phyloP scores from a whole-genome alignment of 2,797 vertebrate species.

The Toxotes lorentzi region DNA sequence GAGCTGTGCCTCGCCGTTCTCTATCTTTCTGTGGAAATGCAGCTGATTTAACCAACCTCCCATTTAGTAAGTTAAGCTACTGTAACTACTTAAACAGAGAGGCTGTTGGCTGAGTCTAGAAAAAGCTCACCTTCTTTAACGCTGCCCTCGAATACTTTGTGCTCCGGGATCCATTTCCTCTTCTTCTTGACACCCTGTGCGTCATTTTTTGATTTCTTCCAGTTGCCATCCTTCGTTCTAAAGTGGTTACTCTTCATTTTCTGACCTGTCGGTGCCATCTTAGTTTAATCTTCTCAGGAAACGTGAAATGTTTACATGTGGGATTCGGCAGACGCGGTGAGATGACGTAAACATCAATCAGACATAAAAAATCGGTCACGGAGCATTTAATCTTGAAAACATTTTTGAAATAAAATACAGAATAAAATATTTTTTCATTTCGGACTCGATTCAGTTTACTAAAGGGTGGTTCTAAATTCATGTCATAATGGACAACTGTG shows the following conservation, averaged over 20 bases:
- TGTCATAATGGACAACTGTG: too few relatives aligned
- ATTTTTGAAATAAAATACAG: too few relatives aligned
- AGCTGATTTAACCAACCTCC: not conserved
- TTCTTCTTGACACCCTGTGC: slow-evolving; percentile 60
- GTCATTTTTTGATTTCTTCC: slow-evolving; percentile 31
- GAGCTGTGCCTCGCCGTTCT: not conserved
- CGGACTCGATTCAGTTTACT: not conserved
- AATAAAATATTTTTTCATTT: too few relatives aligned
- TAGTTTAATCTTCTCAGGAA: fast-evolving
- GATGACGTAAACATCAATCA: slow-evolving; percentile 52
- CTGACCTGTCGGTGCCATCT: slow-evolving; percentile 71
- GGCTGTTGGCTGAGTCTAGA: not conserved
- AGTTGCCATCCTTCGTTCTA: slow-evolving; percentile 34
- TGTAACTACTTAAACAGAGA: not conserved
- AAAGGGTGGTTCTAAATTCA: too few relatives aligned
- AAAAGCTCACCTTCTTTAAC: slow-evolving; percentile 81
- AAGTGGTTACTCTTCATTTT: slow-evolving; percentile 59
- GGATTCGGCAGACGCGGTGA: slow-evolving; percentile 50
- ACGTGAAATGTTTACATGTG: slow-evolving; percentile 52
- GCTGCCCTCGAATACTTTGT: slow-evolving; percentile 83
- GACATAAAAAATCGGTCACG: slow-evolving; percentile 36
- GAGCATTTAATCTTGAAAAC: too few relatives aligned
- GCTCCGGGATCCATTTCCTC: slow-evolving; percentile 77
- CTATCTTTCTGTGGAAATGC: not conserved
- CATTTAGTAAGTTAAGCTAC: not conserved